Base-by-base conservation (phyloP, 2,888 invertebrate genomes). In the Eilema griseolum region DNA sequence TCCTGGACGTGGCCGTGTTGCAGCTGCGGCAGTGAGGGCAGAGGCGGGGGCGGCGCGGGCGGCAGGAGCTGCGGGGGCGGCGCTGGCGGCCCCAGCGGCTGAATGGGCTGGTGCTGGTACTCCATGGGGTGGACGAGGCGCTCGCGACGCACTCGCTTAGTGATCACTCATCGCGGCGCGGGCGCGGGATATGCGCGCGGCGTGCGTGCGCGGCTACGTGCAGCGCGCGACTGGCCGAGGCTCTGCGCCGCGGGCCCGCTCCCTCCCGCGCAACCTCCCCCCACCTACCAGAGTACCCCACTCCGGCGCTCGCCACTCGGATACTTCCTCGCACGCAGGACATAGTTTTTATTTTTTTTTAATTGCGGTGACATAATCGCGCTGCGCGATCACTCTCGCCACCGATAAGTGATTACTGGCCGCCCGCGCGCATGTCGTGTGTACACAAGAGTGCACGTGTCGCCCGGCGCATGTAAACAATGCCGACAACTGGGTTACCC, bases 31-130 rank as follows among this genome's bases (percentile, higher is more conserved):
- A 96, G 96, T 85, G 96, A 96, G 80, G 96, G 96, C 87, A 96
- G 96, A 85, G 96, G 96, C 81, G 96, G 96, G 80, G 96, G 96
- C 76, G 92, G 93, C 83, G 90, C 90, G 70, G 91, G 93, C 86
- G 96, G 95, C 92, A 96, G 96, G 83, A 96, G 95, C 90, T 96
- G 96, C 84, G 96, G 97, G 83, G 96, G 96, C 88, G 96, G 96
- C 91, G 96, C 96, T 80, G 96, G 96, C 77, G 93, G 93, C 95
- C 96, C 90, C 82, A 97, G 96, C 85, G 96, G 96, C 90, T 95
- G 96, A 70, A 92, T 87, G 67, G 91, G 91, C 83, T 92, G 91
- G 87, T 93, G 95, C 88, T 93, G 95, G 89, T 94, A 95, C 90
- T 95, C 95, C 95, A 95, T 95, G 85, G 84, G 80, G 81, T 83